Percentiles rank a stretch among this genome's conserved stretches.
These are phyloP conservation scores for Drosophila repletoides DNA, from an alignment of 1,140 invertebrate species.

Conservation along the genomic window DNA sequence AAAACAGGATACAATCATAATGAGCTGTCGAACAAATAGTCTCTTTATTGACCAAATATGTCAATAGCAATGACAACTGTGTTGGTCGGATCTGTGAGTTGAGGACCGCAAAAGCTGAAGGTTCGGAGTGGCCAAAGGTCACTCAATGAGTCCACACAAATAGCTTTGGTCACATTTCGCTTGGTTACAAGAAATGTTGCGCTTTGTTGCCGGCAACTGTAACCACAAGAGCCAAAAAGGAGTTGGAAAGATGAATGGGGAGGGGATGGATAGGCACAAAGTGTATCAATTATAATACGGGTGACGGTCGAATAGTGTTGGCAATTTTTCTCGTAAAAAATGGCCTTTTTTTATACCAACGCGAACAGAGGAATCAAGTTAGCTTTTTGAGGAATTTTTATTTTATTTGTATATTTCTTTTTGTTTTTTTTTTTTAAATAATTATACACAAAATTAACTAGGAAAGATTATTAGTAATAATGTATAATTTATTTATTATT, in stretches of 20 bases:
- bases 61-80: slow-evolving; percentile 40
- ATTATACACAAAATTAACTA: too few species aligned
- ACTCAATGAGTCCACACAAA: slow-evolving; percentile 40
- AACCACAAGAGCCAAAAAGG: slow-evolving; percentile 40
- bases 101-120: slow-evolving; percentile 19
- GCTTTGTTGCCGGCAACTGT: slow-evolving; percentile 50
- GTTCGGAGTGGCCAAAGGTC: slow-evolving; percentile 3
- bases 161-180: slow-evolving; percentile 51
- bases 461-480: too few species aligned
- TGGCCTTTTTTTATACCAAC: too few species aligned
- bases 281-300: slow-evolving; percentile 80
- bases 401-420: too few species aligned
- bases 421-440: too few species aligned
- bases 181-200: slow-evolving; percentile 62
- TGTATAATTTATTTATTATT: too few species aligned
- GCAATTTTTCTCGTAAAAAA: too few species aligned
- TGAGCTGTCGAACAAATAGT: neutral
- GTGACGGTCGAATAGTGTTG: too few species aligned
- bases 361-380: too few species aligned
- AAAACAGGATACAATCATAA: too few species aligned
- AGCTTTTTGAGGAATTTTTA: too few species aligned
- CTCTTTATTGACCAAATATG: neutral
- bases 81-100: neutral
- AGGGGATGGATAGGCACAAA: slow-evolving; percentile 51
- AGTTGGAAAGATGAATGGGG: slow-evolving; percentile 5